phyloP scores from a whole-genome alignment of 2,888 invertebrate genomes.

The Drosophila imparisetae region DNA sequence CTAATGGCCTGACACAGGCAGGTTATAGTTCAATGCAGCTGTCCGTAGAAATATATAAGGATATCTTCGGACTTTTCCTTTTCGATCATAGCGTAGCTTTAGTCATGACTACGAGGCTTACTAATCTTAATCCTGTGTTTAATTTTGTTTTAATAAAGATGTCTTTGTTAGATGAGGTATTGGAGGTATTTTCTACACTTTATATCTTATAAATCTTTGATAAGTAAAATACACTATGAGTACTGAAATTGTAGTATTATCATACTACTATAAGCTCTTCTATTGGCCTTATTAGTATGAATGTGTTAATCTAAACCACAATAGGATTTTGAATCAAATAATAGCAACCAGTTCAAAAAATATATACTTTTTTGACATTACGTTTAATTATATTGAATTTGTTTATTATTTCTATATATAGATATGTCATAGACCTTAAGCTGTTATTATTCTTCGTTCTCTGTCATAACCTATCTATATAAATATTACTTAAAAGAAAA shows the following conservation, averaged over 20 bases:
- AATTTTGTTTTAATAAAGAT: neutral
- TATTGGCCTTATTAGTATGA: neutral
- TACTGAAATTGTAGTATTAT: neutral
- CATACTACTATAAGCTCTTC: neutral
- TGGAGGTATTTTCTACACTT: neutral
- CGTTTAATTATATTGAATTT: neutral
- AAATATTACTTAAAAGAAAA: neutral
- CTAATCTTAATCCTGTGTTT: neutral
- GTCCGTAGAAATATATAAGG: neutral
- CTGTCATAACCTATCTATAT: neutral
- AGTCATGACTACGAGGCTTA: neutral
- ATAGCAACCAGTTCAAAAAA: neutral
- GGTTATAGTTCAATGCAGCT: slow-evolving; percentile 61
- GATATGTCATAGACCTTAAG: neutral
- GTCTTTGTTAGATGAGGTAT: neutral
- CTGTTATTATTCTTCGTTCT: neutral
- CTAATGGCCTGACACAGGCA: slow-evolving; percentile 51
- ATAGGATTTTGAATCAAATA: neutral
- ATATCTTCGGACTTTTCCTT: neutral
- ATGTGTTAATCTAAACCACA: neutral
- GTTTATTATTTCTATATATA: neutral
- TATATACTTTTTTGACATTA: neutral
- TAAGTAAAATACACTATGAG: too few species aligned
- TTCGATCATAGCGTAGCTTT: neutral
- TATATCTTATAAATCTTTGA: too few species aligned